Conservation (phyloP, 2,888 invertebrate genomes). For the Tipula helvola region DNA sequence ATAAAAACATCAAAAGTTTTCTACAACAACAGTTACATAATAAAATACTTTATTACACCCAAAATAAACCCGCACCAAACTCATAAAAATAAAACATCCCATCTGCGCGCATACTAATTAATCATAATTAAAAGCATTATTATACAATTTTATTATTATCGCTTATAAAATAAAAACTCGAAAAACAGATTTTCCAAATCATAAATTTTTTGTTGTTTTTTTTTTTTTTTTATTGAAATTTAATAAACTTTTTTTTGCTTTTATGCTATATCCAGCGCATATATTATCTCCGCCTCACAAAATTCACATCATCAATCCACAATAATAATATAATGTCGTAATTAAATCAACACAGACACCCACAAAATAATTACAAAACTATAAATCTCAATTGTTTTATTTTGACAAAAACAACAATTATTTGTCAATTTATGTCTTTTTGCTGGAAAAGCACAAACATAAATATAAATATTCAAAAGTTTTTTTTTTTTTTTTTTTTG, state of each 20-base stretch:
- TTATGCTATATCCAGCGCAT: background rate
- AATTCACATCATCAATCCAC: background rate
- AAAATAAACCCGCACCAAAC: background rate
- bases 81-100: background rate
- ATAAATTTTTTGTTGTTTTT: background rate
- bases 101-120: background rate
- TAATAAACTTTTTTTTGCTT: background rate
- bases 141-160: background rate
- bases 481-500: background rate
- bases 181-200: background rate
- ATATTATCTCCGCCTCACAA: background rate
- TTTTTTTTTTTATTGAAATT: background rate
- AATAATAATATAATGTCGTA: background rate
- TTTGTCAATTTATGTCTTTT: slow-evolving; percentile 7
- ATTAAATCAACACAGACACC: background rate
- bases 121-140: background rate
- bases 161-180: background rate
- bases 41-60: background rate
- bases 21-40: background rate
- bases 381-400: background rate
- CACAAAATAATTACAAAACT: background rate
- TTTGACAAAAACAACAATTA: background rate
- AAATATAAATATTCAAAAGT: background rate
- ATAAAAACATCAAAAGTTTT: background rate
- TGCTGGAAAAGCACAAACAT: background rate